phyloP scores from a whole-genome alignment of 2,888 invertebrate genomes.

The Silvanus unidentatus region DNA sequence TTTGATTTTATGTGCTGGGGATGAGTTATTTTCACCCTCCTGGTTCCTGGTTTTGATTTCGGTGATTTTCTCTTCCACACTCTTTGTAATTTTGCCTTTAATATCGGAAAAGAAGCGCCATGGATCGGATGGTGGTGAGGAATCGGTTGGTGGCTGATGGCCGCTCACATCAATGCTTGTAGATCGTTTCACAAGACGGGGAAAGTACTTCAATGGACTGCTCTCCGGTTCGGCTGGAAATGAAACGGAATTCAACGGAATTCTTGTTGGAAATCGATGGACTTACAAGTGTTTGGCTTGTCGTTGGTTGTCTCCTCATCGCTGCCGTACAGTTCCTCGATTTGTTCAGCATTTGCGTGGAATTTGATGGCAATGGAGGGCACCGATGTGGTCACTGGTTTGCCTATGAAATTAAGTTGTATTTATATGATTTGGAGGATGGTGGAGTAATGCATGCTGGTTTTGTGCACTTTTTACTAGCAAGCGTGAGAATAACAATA shows the following conservation, averaged over 20 bases:
- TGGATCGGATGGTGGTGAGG: slow-evolving; percentile 56
- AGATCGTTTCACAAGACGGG: slow-evolving; percentile 57
- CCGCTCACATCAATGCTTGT: slow-evolving; percentile 52
- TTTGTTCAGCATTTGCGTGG: slow-evolving; percentile 69
- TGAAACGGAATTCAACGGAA: background rate
- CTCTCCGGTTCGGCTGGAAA: slow-evolving; percentile 36
- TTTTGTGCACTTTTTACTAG: background rate
- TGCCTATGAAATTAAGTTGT: slow-evolving; percentile 30
- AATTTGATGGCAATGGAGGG: slow-evolving; percentile 61
- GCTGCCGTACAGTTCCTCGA: slow-evolving; percentile 61
- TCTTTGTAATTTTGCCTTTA: slow-evolving; percentile 68
- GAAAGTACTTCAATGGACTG: slow-evolving; percentile 54
- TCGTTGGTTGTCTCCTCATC: slow-evolving; percentile 48
- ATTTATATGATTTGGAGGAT: background rate
- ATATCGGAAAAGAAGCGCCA: slow-evolving; percentile 70
- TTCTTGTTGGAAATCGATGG: too few species aligned
- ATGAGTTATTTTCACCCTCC: slow-evolving; percentile 30
- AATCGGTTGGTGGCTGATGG: slow-evolving; percentile 29
- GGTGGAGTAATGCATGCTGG: background rate
- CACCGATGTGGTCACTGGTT: slow-evolving; percentile 44
- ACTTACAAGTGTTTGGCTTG: too few species aligned
- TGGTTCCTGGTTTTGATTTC: slow-evolving; percentile 52
- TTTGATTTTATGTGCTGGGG: slow-evolving; percentile 35
- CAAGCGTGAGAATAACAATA: slow-evolving; percentile 2
- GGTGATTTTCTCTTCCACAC: slow-evolving; percentile 70